Evolutionary conservation across 2,888 invertebrate species (phyloP).

Genomic region (Drosophila colorata): DNA sequence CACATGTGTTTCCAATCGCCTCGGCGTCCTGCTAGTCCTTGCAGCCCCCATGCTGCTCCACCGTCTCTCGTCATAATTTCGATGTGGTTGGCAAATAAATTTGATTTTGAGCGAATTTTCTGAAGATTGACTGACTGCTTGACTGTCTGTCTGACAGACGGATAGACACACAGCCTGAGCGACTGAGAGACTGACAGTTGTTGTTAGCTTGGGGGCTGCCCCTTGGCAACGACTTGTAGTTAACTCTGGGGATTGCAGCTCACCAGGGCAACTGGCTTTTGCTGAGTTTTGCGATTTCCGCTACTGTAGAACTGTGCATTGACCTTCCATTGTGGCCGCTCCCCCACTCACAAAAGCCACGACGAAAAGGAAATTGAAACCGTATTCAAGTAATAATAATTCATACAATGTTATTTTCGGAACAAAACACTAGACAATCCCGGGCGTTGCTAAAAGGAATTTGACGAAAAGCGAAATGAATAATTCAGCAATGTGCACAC

Average conservation of each 20-base stretch:
- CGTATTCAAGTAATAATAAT: slow-evolving; percentile 59
- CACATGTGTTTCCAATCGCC: slow-evolving; percentile 68
- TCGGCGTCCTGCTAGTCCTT: slow-evolving; percentile 16
- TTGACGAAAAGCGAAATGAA: slow-evolving; percentile 50
- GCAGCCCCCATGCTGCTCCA: too few species aligned
- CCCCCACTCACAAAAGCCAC: slow-evolving; percentile 2
- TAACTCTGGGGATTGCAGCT: slow-evolving; percentile 38
- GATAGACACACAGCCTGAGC: neutral
- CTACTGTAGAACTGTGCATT: slow-evolving; percentile 37
- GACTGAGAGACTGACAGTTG: slow-evolving; percentile 18
- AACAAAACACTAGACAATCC: slow-evolving; percentile 27
- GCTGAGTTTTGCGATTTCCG: slow-evolving; percentile 56
- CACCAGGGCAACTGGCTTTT: slow-evolving; percentile 27
- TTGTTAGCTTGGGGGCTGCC: neutral
- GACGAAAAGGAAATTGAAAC: slow-evolving; percentile 60
- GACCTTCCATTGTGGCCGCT: slow-evolving; percentile 26
- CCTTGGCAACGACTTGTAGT: slow-evolving; percentile 33
- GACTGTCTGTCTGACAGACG: slow-evolving; percentile 38
- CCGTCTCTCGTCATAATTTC: slow-evolving; percentile 66
- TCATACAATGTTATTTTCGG: slow-evolving; percentile 51
- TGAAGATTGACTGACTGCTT: slow-evolving; percentile 61
- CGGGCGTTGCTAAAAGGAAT: slow-evolving; percentile 45
- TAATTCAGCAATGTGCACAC: slow-evolving; percentile 25
- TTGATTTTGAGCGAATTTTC: slow-evolving; percentile 73
- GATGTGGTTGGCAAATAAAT: slow-evolving; percentile 76